Percentiles rank a stretch among this genome's conserved stretches.
Conservation (phyloP, 2,797 vertebrate genomes). For the Sebastes variabilis region DNA sequence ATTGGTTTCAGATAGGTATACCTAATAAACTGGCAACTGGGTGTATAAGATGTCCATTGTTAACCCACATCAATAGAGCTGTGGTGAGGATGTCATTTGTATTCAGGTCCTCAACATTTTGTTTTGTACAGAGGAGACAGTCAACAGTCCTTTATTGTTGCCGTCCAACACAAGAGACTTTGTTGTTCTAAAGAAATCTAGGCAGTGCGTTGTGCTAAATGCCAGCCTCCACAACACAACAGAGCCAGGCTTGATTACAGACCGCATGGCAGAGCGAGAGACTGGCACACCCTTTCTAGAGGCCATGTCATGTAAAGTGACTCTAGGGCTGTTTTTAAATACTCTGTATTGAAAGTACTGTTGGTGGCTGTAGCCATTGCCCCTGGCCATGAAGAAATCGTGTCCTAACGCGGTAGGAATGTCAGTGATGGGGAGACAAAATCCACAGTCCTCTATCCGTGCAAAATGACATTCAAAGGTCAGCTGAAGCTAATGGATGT, state of each 20-base stretch:
- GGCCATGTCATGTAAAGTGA: not conserved
- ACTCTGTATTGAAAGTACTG: not conserved
- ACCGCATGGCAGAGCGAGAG: not conserved
- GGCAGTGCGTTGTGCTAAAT: conserved; percentile 20
- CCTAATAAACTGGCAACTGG: not conserved
- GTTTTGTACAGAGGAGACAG: conserved; percentile 10
- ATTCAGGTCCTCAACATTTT: conserved; percentile 12
- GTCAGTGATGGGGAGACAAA: not conserved
- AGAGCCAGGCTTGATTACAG: conserved; percentile 1
- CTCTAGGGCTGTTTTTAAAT: not conserved
- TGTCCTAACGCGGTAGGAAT: not conserved
- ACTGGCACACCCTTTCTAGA: not conserved
- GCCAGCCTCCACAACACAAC: conserved; percentile 20
- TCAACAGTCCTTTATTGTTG: conserved; percentile 43
- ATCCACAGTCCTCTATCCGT: not conserved
- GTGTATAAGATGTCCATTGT: conserved; percentile 8
- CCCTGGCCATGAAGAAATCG: not conserved
- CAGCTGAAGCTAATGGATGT: not conserved
- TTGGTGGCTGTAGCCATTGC: not conserved
- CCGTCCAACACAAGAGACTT: conserved; percentile 45
- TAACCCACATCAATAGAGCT: not conserved
- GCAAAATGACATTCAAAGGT: too few relatives aligned
- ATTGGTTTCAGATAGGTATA: not conserved
- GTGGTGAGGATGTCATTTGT: conserved; percentile 7
- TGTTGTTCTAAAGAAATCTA: conserved; percentile 46